Conservation (phyloP, 2,113 vertebrate genomes). For the Castor canadensis region DNA sequence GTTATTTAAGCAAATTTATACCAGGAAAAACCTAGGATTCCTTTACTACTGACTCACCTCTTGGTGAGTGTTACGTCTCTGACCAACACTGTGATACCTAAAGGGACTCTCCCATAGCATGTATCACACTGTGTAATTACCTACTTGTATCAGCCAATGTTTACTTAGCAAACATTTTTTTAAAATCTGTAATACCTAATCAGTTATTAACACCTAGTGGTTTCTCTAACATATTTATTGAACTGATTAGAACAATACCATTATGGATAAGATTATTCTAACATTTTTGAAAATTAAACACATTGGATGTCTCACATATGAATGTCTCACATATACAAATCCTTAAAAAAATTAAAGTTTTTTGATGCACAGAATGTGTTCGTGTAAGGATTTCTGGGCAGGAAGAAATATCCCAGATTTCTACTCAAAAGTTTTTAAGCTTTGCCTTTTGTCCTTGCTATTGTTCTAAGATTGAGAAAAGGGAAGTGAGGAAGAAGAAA, state of each 20-base stretch:
- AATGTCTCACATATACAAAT: neutral
- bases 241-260: neutral
- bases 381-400: neutral
- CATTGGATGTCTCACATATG: neutral
- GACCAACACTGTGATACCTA: neutral
- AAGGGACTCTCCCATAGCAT: neutral
- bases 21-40: neutral
- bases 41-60: neutral
- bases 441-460: neutral
- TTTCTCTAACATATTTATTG: neutral
- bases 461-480: constrained; percentile 22
- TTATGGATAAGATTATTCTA: neutral
- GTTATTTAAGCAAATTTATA: neutral
- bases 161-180: neutral
- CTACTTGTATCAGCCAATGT: neutral
- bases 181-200: neutral
- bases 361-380: neutral
- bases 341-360: neutral
- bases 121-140: neutral
- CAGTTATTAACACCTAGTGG: neutral
- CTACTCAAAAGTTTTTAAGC: neutral
- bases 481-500: neutral
- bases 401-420: neutral
- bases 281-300: neutral
- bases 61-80: neutral